A percentile compares a stretch with the other conserved stretches of the same genome.
These are phyloP conservation scores for Lithobates sylvaticus DNA, from an alignment of 2,797 vertebrate species.

Conservation along the genomic window DNA sequence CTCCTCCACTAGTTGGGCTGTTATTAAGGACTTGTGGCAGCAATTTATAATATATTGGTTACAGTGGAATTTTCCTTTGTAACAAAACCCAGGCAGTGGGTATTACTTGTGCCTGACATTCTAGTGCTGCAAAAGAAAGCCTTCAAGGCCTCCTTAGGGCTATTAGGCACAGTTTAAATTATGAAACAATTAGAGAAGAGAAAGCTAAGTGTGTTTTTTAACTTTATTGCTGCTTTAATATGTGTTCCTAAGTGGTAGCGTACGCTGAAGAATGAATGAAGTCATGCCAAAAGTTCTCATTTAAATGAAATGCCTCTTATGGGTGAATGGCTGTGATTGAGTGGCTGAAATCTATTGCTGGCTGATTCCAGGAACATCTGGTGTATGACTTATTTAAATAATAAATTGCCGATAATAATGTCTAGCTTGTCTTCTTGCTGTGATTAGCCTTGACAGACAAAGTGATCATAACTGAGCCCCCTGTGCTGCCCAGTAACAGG, in stretches of 20 bases:
- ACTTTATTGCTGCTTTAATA: slow-evolving; percentile 57
- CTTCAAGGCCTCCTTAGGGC: not conserved
- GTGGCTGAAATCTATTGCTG: slow-evolving; percentile 56
- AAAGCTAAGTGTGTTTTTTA: slow-evolving; percentile 58
- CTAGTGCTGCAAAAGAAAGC: not conserved
- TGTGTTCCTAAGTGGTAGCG: slow-evolving; percentile 53
- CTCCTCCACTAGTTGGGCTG: not conserved
- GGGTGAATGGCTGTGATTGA: slow-evolving; percentile 61
- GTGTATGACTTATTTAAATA: slow-evolving; percentile 58
- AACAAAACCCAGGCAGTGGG: not conserved
- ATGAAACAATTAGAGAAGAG: slow-evolving; percentile 49
- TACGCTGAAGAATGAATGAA: slow-evolving; percentile 58
- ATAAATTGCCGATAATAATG: slow-evolving; percentile 62
- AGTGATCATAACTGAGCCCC: slow-evolving; percentile 60
- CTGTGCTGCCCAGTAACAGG: slow-evolving; percentile 27
- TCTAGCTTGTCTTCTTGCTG: slow-evolving; percentile 59
- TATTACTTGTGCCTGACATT: slow-evolving; percentile 13
- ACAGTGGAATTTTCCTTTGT: not conserved
- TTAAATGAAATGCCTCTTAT: slow-evolving; percentile 62
- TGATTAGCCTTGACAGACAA: slow-evolving; percentile 62
- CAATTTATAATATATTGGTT: not conserved
- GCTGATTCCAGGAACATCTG: slow-evolving; percentile 61
- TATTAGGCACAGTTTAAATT: slow-evolving; percentile 43
- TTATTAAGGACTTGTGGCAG: not conserved
- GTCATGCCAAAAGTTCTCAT: slow-evolving; percentile 63